phyloP scores from a whole-genome alignment of 2,113 vertebrate genomes.

The Python bivittatus region DNA sequence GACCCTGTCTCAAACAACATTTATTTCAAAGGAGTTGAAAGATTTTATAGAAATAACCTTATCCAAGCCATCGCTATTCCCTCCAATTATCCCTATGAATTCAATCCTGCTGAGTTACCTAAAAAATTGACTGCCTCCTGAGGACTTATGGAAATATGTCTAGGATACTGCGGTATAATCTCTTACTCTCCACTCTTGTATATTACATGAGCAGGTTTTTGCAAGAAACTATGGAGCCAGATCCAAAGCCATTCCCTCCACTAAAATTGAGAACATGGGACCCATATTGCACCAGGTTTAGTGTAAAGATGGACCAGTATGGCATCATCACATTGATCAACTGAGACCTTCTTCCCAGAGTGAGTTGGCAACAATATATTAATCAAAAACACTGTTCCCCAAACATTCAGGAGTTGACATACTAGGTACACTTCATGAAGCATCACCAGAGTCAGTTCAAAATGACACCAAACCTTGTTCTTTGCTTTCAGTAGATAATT shows the following conservation, averaged over 20 bases:
- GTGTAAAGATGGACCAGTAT: background rate
- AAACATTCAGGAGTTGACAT: background rate
- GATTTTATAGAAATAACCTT: background rate
- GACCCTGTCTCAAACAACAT: background rate
- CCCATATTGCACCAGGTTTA: background rate
- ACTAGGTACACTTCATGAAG: background rate
- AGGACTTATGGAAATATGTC: background rate
- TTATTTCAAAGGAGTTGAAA: background rate
- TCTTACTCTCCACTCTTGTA: background rate
- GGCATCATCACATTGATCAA: background rate
- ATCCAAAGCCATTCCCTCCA: background rate
- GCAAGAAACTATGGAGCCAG: background rate
- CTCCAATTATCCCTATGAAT: background rate
- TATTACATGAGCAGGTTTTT: background rate
- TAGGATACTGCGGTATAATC: background rate
- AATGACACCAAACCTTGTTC: background rate
- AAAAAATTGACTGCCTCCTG: background rate
- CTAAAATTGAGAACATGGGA: background rate
- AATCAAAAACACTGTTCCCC: background rate
- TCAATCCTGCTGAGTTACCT: background rate
- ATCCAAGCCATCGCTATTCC: background rate
- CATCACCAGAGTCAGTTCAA: background rate
- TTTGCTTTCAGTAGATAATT: background rate
- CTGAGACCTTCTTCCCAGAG: background rate
- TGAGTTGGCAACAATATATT: background rate